These are phyloP conservation scores for Bimastos eiseni DNA, from an alignment of 2,888 invertebrate species.

Conservation along the genomic window DNA sequence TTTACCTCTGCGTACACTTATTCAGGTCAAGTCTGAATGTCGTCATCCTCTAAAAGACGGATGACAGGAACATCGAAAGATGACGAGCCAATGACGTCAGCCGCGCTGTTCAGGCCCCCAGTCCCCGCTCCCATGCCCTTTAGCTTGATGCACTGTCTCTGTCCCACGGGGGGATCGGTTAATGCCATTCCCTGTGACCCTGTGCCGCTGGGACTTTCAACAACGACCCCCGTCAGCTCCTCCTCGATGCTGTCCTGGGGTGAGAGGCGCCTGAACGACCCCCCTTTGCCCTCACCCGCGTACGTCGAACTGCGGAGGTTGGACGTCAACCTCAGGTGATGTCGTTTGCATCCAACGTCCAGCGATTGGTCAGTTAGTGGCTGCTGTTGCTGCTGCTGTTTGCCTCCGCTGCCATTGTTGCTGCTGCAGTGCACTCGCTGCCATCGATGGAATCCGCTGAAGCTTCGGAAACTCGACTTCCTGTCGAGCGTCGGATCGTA, in stretches of 20 bases:
- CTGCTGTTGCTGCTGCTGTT: not conserved
- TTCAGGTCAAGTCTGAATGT: not conserved
- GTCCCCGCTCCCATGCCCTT: not conserved
- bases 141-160: not conserved
- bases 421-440: constrained; percentile 57
- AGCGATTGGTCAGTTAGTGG: constrained; percentile 49
- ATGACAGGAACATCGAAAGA: constrained; percentile 1
- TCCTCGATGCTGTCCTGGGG: constrained; percentile 63
- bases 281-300: constrained; percentile 59
- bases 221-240: constrained; percentile 43
- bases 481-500: constrained; percentile 58
- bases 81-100: not conserved
- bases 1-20: not conserved
- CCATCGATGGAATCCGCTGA: constrained; percentile 48
- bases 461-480: not conserved
- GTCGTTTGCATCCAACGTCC: constrained; percentile 2
- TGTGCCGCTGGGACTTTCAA: not conserved
- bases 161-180: not conserved
- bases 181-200: not conserved
- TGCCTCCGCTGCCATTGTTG: constrained; percentile 48
- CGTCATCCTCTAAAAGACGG: not conserved
- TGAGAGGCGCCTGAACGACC: constrained; percentile 56
- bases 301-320: constrained; percentile 55
- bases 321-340: constrained; percentile 46
- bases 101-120: not conserved